These are phyloP conservation scores for Mactromeris polynyma DNA, from an alignment of 2,888 invertebrate species.

Conservation along the genomic window DNA sequence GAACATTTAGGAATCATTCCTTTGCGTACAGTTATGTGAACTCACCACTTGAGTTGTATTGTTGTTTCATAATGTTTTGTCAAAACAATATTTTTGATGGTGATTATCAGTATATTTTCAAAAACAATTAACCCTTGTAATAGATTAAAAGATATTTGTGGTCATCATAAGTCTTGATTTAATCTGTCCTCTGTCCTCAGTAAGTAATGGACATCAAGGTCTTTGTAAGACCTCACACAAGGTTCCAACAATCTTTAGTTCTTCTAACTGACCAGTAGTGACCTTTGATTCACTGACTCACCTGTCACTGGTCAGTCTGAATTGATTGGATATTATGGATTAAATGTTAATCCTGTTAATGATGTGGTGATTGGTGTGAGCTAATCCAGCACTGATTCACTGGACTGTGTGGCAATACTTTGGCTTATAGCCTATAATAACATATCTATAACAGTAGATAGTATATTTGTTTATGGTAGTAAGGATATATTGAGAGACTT, in stretches of 20 bases:
- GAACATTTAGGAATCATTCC: too few species aligned
- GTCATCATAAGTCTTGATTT: neutral
- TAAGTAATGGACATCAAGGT: neutral
- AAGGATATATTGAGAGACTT: neutral
- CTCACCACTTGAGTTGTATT: too few species aligned
- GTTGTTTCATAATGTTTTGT: too few species aligned
- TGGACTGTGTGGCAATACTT: neutral
- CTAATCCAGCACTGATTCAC: neutral
- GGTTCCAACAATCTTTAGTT: neutral
- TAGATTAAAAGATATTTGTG: neutral
- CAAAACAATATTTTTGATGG: too few species aligned
- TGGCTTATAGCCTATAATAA: neutral
- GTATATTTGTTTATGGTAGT: neutral
- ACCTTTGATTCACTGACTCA: neutral
- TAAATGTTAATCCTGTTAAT: conserved; percentile 5
- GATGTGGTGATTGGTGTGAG: neutral
- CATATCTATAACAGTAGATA: neutral
- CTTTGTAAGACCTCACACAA: neutral
- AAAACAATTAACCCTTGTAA: neutral
- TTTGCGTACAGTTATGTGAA: too few species aligned
- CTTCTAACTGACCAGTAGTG: neutral
- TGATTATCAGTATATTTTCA: neutral
- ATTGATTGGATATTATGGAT: neutral
- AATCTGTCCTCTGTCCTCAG: neutral
- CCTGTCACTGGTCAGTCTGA: neutral